Evolutionary conservation across 2,113 vertebrate genomes (phyloP).

Genomic region (Rhodinocichla rosea): DNA sequence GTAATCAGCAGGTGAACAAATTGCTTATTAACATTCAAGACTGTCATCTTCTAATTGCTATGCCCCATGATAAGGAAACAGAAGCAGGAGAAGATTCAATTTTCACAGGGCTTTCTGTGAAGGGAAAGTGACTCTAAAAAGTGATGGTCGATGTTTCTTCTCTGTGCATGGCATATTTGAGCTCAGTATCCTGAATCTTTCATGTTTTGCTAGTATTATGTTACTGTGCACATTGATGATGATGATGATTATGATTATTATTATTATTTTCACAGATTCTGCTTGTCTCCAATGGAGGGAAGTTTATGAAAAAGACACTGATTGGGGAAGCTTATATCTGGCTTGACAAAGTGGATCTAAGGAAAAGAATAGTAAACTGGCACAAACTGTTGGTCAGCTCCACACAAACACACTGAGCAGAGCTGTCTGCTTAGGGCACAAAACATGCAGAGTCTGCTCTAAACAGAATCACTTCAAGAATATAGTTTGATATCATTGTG

Average conservation of each 20-base stretch:
- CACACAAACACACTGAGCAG: conserved; percentile 82
- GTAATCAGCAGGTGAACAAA: neutral
- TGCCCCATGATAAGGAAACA: neutral
- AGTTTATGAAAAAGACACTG: conserved; percentile 99
- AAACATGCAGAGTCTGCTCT: conserved; percentile 59
- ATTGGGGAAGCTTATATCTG: conserved; percentile 98
- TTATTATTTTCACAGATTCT: conserved; percentile 81
- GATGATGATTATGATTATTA: neutral
- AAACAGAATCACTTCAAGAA: conserved; percentile 24
- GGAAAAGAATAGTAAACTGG: conserved; percentile 98
- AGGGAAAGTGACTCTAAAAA: neutral
- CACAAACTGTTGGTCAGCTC: conserved; percentile 95
- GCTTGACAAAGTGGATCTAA: conserved; percentile 99
- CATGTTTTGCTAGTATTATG: neutral
- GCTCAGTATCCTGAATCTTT: neutral
- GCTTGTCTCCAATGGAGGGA: conserved; percentile 96
- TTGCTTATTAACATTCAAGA: neutral
- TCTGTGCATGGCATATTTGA: neutral
- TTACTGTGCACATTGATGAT: neutral
- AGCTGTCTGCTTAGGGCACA: conserved; percentile 30
- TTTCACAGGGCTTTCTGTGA: neutral
- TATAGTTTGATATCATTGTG: conserved; percentile 54
- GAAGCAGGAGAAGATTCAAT: neutral
- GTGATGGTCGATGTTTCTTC: neutral
- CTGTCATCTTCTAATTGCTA: neutral